Percentiles rank a stretch among this genome's conserved stretches.
phyloP scores from a whole-genome alignment of 2,888 invertebrate genomes.

The Polymixis flavicincta region DNA sequence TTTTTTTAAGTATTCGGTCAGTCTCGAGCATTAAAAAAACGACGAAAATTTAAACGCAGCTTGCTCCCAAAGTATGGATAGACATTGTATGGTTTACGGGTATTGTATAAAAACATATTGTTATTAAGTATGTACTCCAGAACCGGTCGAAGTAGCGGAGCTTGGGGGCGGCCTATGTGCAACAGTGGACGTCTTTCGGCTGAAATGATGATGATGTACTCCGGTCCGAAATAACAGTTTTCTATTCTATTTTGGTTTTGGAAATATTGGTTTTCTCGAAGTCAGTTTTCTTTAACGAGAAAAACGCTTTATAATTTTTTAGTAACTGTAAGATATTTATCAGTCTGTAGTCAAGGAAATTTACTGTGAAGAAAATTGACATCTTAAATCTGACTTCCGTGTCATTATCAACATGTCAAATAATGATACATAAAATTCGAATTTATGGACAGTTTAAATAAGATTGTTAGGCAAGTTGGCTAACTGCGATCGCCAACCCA shows the following conservation, averaged over 20 bases:
- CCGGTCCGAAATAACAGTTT: neutral
- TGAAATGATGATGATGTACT: no score
- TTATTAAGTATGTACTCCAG: no score
- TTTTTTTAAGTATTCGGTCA: neutral
- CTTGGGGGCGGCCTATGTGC: no score
- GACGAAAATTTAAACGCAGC: no score
- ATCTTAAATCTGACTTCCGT: neutral
- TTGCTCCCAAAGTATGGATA: neutral
- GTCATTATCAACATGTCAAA: neutral
- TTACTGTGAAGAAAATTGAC: neutral
- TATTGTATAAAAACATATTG: neutral
- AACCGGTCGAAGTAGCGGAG: no score
- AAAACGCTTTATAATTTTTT: neutral
- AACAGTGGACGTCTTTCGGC: no score
- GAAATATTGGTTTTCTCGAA: no score
- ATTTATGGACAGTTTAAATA: no score
- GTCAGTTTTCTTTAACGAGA: neutral
- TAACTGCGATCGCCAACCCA: no score
- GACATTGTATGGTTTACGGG: neutral
- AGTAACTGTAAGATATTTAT: neutral
- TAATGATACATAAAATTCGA: neutral
- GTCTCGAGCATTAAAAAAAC: neutral
- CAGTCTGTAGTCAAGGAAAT: neutral
- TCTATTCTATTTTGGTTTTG: neutral
- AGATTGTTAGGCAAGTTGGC: neutral